Evolutionary conservation across 2,113 vertebrate genomes (phyloP).

Genomic region (Syngnathus typhle): DNA sequence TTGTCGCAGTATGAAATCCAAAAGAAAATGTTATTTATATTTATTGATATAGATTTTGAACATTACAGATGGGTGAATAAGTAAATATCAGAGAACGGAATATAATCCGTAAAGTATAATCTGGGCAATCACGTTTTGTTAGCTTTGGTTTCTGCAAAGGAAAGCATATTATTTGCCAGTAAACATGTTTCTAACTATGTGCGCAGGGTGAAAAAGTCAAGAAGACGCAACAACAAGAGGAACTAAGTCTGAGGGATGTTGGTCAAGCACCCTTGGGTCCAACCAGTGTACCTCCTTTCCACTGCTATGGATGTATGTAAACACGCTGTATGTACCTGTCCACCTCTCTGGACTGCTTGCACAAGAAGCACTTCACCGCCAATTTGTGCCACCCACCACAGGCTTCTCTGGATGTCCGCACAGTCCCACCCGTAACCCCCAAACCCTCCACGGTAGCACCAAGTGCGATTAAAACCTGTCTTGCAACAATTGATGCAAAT

Average conservation of each 20-base stretch:
- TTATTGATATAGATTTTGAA: no score
- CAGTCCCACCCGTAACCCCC: not conserved
- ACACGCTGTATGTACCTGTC: slow-evolving; percentile 39
- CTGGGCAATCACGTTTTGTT: not conserved
- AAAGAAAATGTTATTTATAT: no score
- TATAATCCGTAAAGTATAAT: no score
- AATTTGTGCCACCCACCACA: slow-evolving; percentile 11
- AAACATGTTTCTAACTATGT: not conserved
- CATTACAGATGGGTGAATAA: no score
- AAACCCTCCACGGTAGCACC: slow-evolving; percentile 14
- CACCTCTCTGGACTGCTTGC: slow-evolving; percentile 60
- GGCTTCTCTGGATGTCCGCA: slow-evolving; percentile 1
- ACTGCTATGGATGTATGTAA: slow-evolving; percentile 58
- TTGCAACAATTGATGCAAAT: slow-evolving; percentile 6
- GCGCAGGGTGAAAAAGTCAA: slow-evolving; percentile 63
- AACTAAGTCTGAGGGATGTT: slow-evolving; percentile 19
- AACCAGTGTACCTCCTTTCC: slow-evolving; percentile 40
- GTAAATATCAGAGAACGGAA: no score
- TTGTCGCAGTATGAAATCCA: no score
- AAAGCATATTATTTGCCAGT: not conserved
- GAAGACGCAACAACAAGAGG: slow-evolving; percentile 59
- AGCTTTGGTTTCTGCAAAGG: not conserved
- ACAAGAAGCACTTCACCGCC: slow-evolving; percentile 67
- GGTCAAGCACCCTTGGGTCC: slow-evolving; percentile 18
- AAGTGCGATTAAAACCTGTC: slow-evolving; percentile 33